Percentiles rank a stretch among this genome's conserved stretches.
Conservation (phyloP, 1,140 invertebrate genomes). For the Bombus balteatus region DNA sequence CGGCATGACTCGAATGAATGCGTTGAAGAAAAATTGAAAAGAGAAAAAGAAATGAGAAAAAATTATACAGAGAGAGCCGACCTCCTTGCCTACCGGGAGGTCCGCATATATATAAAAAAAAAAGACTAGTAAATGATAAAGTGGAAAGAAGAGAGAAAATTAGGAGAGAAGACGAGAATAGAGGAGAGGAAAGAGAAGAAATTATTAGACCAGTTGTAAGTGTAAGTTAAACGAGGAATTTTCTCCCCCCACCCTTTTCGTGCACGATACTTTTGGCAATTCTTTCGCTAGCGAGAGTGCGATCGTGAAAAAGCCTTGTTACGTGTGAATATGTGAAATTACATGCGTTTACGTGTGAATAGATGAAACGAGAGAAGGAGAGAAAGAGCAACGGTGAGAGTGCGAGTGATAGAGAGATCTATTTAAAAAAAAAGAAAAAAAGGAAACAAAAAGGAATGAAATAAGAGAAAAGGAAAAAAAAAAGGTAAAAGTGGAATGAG, state of each 20-base stretch:
- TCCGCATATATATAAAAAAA: slow-evolving; percentile 81
- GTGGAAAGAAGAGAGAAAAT: slow-evolving; percentile 68
- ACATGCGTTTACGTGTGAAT: slow-evolving; percentile 16
- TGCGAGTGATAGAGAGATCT: slow-evolving; percentile 57
- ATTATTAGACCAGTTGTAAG: slow-evolving; percentile 82
- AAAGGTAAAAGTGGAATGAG: not conserved
- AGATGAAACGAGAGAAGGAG: slow-evolving; percentile 1
- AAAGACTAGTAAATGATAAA: slow-evolving; percentile 78
- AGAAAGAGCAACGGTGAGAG: slow-evolving; percentile 19
- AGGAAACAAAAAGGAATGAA: slow-evolving; percentile 12
- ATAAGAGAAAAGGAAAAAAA: slow-evolving; percentile 13
- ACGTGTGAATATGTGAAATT: slow-evolving; percentile 26
- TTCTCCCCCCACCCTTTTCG: slow-evolving; percentile 66
- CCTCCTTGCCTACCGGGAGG: slow-evolving; percentile 83
- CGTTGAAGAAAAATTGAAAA: slow-evolving; percentile 61
- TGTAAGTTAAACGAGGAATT: slow-evolving; percentile 75
- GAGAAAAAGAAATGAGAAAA: slow-evolving; percentile 75
- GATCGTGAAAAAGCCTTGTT: slow-evolving; percentile 60
- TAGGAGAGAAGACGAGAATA: slow-evolving; percentile 56
- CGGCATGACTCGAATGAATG: slow-evolving; percentile 65
- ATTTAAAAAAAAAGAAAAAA: not conserved
- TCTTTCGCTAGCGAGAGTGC: slow-evolving; percentile 77
- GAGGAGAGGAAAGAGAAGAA: slow-evolving; percentile 64
- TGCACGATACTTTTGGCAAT: slow-evolving; percentile 79
- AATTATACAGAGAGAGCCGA: slow-evolving; percentile 83